phyloP scores from a whole-genome alignment of 2,113 vertebrate genomes.

The Cyprichromis sp. region DNA sequence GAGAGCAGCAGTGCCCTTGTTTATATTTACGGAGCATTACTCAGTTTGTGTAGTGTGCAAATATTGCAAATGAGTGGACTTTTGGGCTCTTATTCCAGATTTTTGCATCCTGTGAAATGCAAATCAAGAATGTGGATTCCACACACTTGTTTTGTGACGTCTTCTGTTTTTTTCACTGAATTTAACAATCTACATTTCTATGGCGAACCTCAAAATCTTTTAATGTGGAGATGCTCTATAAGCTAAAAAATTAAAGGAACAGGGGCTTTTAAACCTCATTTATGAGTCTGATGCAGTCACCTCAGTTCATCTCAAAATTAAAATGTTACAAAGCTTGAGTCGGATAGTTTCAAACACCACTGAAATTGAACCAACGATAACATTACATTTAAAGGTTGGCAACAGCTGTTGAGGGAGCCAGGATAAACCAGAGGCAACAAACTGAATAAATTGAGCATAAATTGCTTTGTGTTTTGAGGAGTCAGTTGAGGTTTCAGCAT shows the following conservation, averaged over 20 bases:
- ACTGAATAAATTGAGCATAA: neutral
- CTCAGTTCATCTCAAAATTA: neutral
- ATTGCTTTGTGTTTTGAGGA: neutral
- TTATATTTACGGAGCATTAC: accelerated
- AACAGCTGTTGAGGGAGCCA: neutral
- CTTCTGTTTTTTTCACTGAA: neutral
- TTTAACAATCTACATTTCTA: neutral
- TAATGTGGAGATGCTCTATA: neutral
- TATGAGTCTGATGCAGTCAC: neutral
- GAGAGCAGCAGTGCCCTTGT: neutral
- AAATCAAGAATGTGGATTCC: neutral
- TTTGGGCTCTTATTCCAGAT: accelerated
- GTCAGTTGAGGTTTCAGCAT: neutral
- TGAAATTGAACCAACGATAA: neutral
- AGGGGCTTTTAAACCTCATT: neutral
- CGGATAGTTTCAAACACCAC: neutral
- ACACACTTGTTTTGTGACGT: neutral
- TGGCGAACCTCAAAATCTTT: neutral
- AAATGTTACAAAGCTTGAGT: neutral
- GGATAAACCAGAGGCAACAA: neutral
- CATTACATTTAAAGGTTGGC: neutral
- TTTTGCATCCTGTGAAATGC: neutral
- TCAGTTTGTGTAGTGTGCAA: neutral
- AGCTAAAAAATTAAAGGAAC: neutral
- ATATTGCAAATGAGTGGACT: neutral